Base-by-base conservation (phyloP, 2,888 invertebrate genomes). In the Xestia c-nigrum region DNA sequence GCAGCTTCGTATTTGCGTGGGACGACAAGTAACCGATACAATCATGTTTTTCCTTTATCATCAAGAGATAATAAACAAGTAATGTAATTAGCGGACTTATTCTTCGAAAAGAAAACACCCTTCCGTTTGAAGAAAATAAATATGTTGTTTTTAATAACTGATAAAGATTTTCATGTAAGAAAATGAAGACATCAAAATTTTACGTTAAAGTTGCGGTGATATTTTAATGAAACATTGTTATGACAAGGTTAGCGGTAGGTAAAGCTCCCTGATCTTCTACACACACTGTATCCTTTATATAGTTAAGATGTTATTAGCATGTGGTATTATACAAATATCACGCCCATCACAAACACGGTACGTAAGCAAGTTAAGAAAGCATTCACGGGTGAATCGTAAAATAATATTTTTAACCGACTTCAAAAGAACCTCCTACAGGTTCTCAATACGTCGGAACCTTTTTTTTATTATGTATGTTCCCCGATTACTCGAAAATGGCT, bases 1-100 rank as follows among this genome's bases (percentile, higher is more conserved):
- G 38, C 64, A n/a, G 47, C 47, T 57, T 74, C 14, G 63, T 67
- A 63, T 10, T 50, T 79, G 67, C 55, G 81, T 81, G 40, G 55
- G 81, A 68, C 24, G 43, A 57, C 47, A 24, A 79, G 47, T 1
- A 64, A 74, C 50, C 19, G 63, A 79, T 52, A 74, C 64, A 31
- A 24, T 59, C 14, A 74, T 52, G 67, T 68, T 81, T 64, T 64
- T 57, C 40, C 52, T 63, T 38, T 63, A 21, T 50, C 5, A 31
- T 66, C 3, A 67, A 80, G n/a, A 55, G n/a, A 52, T n/a, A 67
- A 67, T 63, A 55, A 40, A 50, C n/a, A 57, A 67, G 24, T 50
- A 16, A 46, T 63, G 14, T 43, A 19, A 72, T 72, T 52, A 52
- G 14, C 31, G 12, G n/a, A 52, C 10, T 31, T 50, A n/a, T 46